Base-by-base conservation (phyloP, 2,797 vertebrate species). In the Spinus olivaceus region DNA sequence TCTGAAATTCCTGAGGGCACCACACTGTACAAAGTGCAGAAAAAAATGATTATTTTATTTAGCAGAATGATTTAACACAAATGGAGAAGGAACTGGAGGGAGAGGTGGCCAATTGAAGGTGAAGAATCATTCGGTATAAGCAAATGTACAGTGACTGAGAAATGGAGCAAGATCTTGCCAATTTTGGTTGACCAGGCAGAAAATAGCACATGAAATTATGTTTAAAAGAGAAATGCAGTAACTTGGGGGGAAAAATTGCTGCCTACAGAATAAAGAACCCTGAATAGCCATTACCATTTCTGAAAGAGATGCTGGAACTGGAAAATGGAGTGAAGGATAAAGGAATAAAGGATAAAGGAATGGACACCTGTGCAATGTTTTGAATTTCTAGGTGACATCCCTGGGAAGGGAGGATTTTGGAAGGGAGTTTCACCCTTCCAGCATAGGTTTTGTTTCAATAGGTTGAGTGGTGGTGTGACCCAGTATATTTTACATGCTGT, bases 401-500 rank as follows among this genome's bases (percentile, higher is more conserved):
- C 7, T 16, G 17, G 23, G 28, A 33, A 46, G 28, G 12, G 32
- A 50, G 16, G 24, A 1, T 67, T 67, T 54, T 30, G 27, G 54
- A 18, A 28, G 14, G 59, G 7, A 17, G 5, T 83, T 77, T 23
- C 56, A 15, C 59, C 28, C 17, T 47, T 57, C 11, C 56, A 81
- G 54, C 49, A 27, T 4, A 6, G n/a, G 11, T 81, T 28, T 11
- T 51, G 21, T 50, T 76, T 32, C 47, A 23, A 0, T 37, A 39
- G 28, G 1, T 27, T 28, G 21, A 41, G 20, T 56, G 20, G 3
- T 37, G 14, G 9, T 12, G 22, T 81, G 51, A 57, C 42, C 39
- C 17, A 5, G 4, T 12, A 0, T 14, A 6, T 21, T 22, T 21
- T 49, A 47, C 3, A 2, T 37, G 15, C 46, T 84, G 0, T 18